A percentile compares a stretch with the other conserved stretches of the same genome.
phyloP scores from a whole-genome alignment of 2,888 invertebrate genomes.

The Elmis aenea region DNA sequence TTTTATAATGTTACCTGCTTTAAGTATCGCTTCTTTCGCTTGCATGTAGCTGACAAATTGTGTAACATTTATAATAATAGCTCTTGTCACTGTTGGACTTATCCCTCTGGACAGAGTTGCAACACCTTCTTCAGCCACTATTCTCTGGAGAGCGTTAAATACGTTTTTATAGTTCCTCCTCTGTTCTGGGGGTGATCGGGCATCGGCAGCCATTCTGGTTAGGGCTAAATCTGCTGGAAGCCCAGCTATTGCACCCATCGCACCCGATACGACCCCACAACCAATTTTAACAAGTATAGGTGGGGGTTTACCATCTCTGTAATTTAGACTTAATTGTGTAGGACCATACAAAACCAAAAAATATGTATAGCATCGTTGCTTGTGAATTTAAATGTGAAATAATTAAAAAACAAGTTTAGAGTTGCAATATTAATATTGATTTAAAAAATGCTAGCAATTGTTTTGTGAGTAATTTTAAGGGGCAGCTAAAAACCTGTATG shows the following conservation, averaged over 20 bases:
- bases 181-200: conserved; percentile 54
- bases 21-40: conserved; percentile 49
- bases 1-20: no score
- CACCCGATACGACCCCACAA: conserved; percentile 58
- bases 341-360: no score
- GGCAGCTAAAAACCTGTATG: neutral
- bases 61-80: conserved; percentile 64
- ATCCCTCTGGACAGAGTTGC: conserved; percentile 9
- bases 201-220: conserved; percentile 63
- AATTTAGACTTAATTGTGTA: no score
- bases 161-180: conserved; percentile 59
- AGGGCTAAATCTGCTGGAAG: conserved; percentile 59
- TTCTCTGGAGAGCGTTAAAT: conserved; percentile 51
- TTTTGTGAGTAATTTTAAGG: neutral
- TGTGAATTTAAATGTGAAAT: no score
- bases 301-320: conserved; percentile 5
- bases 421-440: no score
- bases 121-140: conserved; percentile 12
- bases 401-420: no score
- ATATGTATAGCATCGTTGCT: no score
- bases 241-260: conserved; percentile 59
- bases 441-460: no score
- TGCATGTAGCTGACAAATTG: conserved; percentile 66
- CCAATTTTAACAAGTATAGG: conserved; percentile 33
- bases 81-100: conserved; percentile 48